Percentiles rank a stretch among this genome's conserved stretches.
phyloP scores from a whole-genome alignment of 2,888 invertebrate species.

The Thymelicus sylvestris region DNA sequence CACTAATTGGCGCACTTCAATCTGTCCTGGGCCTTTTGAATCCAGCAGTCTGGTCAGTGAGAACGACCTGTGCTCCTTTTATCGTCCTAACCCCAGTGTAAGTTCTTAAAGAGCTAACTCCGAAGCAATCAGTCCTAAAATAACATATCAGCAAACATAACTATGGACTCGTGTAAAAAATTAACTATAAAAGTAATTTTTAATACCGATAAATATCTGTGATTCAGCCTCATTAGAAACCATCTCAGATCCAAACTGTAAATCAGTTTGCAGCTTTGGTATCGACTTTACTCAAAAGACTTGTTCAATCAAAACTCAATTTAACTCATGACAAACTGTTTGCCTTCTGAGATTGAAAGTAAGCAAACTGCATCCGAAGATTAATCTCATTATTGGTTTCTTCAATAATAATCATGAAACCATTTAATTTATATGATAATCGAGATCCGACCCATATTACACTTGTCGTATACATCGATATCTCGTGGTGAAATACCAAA shows the following conservation, averaged over 20 bases:
- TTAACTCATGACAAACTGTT: conserved; percentile 11
- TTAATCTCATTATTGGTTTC: conserved; percentile 7
- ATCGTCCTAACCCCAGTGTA: too few species aligned
- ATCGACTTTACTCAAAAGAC: conserved; percentile 1
- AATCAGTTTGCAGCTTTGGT: background rate
- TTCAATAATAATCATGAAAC: conserved; percentile 6
- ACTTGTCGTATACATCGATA: background rate
- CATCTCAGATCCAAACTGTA: background rate
- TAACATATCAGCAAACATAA: too few species aligned
- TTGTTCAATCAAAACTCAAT: conserved; percentile 13
- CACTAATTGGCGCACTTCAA: too few species aligned
- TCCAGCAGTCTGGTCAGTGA: too few species aligned
- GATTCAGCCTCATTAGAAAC: background rate
- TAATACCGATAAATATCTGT: background rate
- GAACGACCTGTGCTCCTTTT: too few species aligned
- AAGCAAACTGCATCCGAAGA: conserved; percentile 5
- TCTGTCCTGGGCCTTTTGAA: too few species aligned
- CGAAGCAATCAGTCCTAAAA: too few species aligned
- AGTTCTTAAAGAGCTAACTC: too few species aligned
- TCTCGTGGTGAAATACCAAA: background rate
- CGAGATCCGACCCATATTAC: background rate
- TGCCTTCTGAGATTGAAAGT: conserved; percentile 1
- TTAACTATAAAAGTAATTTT: background rate
- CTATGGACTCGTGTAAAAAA: too few species aligned
- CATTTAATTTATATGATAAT: conserved; percentile 11